Conservation (phyloP, 2,113 vertebrate genomes). For the Amblyornis subalaris region DNA sequence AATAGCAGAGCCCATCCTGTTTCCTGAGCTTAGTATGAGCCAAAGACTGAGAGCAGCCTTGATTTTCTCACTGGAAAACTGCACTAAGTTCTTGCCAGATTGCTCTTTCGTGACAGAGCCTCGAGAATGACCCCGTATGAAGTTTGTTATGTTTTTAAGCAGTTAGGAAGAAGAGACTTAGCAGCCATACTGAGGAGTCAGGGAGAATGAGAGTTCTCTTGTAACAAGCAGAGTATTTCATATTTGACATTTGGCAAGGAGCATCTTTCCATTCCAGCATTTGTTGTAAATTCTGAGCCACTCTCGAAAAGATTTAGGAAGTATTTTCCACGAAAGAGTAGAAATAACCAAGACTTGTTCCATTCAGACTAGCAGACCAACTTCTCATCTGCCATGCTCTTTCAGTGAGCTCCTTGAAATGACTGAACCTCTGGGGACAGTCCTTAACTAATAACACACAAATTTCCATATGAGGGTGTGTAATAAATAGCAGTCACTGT, state of each 20-base stretch:
- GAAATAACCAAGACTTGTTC: background rate
- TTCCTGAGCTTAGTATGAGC: background rate
- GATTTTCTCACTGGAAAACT: background rate
- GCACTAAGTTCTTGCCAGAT: background rate
- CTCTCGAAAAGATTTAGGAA: background rate
- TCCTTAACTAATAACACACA: background rate
- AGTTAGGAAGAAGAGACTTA: background rate
- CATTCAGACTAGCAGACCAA: background rate
- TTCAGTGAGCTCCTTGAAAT: background rate
- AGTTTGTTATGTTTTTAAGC: background rate
- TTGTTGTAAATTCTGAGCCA: background rate
- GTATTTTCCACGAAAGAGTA: background rate
- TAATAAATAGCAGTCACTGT: background rate
- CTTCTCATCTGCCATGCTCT: background rate
- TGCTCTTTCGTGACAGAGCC: background rate
- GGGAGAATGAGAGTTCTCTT: background rate
- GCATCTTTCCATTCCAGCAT: background rate
- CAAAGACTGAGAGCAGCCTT: background rate
- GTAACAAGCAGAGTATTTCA: background rate
- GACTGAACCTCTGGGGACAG: background rate
- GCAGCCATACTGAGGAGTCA: background rate
- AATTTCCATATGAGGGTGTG: background rate
- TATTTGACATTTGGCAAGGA: background rate
- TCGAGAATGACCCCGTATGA: background rate
- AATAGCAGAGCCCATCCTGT: background rate